Base-by-base conservation (phyloP, 2,113 vertebrate species). In the Xenopus tropicalis region DNA sequence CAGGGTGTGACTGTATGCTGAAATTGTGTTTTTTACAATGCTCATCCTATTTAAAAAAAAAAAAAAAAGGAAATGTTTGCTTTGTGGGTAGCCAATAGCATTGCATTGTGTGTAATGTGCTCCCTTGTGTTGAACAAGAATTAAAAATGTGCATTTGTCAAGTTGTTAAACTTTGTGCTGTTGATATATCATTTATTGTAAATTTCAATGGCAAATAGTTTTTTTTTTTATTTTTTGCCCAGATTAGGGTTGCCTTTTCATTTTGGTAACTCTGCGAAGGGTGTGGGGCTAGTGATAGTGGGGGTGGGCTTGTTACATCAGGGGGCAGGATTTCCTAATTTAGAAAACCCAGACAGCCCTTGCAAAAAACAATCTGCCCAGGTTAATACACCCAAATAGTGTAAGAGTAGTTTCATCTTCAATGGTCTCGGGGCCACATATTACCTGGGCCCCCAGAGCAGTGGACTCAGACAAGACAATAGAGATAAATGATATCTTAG, bases 161-260 rank as follows among this genome's bases (percentile, higher is more conserved):
- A 54, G n/a, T 61, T 74, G 56, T 63, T 69, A 12, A 54, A 62
- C 61, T 44, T 68, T 75, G 72, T 74, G 56, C 59, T 62, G 20
- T 69, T 69, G 37, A 63, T n/a, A 69, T n/a, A 69, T 21, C 20
- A 52, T 58, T 67, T 66, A 52, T 61, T 69, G 73, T 52, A 66
- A 51, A 74, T 52, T 54, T 16, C 69, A 78, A 42, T 77, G 71
- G 69, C 22, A 23, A 61, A 24, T 10, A 20, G 12, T 13, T 17
- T 44, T 6, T 29, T 69, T 66, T 37, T 22, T 29, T 69, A 62
- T 37, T 22, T 51, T 69, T 56, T 66, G 57, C 1, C 1, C 62
- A 48, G 48, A 0, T 11, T 77, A 71, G 79, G 57, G n/a, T n/a
- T n/a, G n/a, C n/a, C n/a, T n/a, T n/a, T n/a, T n/a, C n/a, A n/a